Base-by-base conservation (phyloP, 1,140 invertebrate genomes). In the Idris sp. region DNA sequence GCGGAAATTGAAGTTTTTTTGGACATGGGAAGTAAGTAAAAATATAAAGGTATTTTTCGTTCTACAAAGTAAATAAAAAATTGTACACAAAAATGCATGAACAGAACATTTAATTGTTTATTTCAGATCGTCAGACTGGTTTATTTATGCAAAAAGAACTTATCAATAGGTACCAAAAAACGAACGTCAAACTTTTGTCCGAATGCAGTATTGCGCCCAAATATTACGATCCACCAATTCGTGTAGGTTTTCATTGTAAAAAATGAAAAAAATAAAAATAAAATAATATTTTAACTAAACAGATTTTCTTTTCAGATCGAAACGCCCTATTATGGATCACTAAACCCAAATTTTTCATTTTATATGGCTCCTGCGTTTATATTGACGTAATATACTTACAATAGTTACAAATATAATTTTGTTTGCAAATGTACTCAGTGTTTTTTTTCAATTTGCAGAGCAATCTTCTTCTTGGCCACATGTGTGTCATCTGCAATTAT, bases 311-410 rank as follows among this genome's bases (percentile, higher is more conserved):
- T 82, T 0, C 81, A 91, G 84, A 91, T 95, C 76, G 88, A 91
- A 65, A 86, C 92, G 5, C 92, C 94, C 0, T 86, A 96, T 8
- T 95, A 91, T 83, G 95, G 95, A 6, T 83, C 79, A 0, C 79
- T 84, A 30, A 86, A 94, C 25, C 88, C 90, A 1, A 91, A 91
- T 35, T 93, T 92, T 78, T 89, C 90, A 0, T 88, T 90, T 10
- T 96, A 93, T 81, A 93, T 96, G 90, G 92, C 92, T 0, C 94
- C 95, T 0, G 92, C 92, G n/a, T 90, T 95, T 30, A 86, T 93
- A 44, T 84, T 93, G 67, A 91, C 91, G 92, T 93, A 86, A 91
- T 3, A 9, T 30, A 9, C n/a, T 30, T n/a, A n/a, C n/a, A n/a
- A n/a, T n/a, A n/a, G n/a, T n/a, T n/a, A n/a, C n/a, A n/a, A n/a